Evolutionary conservation across 2,888 invertebrate genomes (phyloP), one percentile per base, ranked within the genome.

Genomic region (Drosophila neotestacea): DNA sequence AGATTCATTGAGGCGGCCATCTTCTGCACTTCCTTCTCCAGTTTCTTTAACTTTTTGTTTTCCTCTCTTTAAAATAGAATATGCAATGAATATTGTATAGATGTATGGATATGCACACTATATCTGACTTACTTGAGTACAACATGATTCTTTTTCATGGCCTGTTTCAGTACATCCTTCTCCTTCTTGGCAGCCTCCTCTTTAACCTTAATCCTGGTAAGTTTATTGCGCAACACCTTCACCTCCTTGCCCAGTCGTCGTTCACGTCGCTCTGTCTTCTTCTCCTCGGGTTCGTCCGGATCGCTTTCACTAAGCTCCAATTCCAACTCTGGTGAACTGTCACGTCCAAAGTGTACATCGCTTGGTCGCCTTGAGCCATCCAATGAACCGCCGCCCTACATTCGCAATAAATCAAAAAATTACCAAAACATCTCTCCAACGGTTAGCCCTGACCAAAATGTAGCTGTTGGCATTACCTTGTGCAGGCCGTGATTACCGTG

Each of bases 1-100:
- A 96, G 96, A 83, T 96, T 97, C 96, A 97, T 96, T 89, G 97
- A 94, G 13, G 96, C 95, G 0, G 97, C 97, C 97, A 97, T 97
- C 93, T 97, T 97, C 89, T 97, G 96, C 9, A 97, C 97, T 93
- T 97, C 97, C 78, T 96, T 96, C 91, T 97, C 96, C 44, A 97
- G 92, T 79, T 95, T 95, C 90, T 96, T 96, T 92, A 95, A 97
- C 92, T 96, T 96, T 88, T 95, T 95, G 89, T 96, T 96, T 85
- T 97, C 97, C 42, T 96, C 96, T 84, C 95, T 95, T 85, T 3
- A 68, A 71, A 22, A 0, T 6, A 22, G 11, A 62, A n/a, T 9
- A 7, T 2, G 36, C 6, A 6, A 13, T 9, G 0, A 44, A 16
- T 16, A 13, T 0, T 11, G 9, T 9, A 6, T 7, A 2, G 38